Base-by-base conservation (phyloP, 2,888 invertebrate species). In the Marasmarcha lunaedactyla region DNA sequence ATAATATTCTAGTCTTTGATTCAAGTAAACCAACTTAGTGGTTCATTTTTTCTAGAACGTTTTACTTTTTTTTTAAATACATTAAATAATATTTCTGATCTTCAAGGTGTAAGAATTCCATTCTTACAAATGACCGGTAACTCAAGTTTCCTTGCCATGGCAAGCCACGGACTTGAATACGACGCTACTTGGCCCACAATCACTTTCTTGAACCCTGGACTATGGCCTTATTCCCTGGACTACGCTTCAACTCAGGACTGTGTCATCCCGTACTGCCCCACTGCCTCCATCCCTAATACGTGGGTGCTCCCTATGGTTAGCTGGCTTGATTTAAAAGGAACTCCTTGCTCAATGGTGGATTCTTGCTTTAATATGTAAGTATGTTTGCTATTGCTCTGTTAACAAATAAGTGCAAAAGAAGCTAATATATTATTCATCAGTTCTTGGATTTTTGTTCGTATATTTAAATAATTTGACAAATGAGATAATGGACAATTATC, bases 181-280 rank as follows among this genome's bases (percentile, higher is more conserved):
- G 91, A 91, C 53, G 83, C 84, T 41, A 85, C 88, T 1, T 87
- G 90, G 87, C 81, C 88, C 0, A 85, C 88, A 0, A 60, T 65
- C 13, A 48, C 48, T 0, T 56, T 52, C 42, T 53, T 59, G 1
- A 47, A 71, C 39, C 81, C 83, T 15, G 85, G 84, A 12, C 57
- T 88, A 1, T 91, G 88, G 86, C 91, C 91, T 0, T 91, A 90
- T 60, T 90, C 90, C 1, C 58, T 90, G 40, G 87, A 91, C 53
- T 88, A 85, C 48, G 57, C 59, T 1, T 81, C 85, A 0, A 76
- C 46, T 11, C 87, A 89, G 57, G 85, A 86, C 42, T 89, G 89
- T 42, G 51, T 64, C 5, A 71, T 86, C 10, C 73, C 68, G 0
- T 78, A 81, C 0, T 90, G 90, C 54, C 89, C 89, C 1, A 69